Evolutionary conservation across 2,888 invertebrate genomes (phyloP), one percentile per base, ranked within the genome.

Genomic region (Zygogramma bicolorata): DNA sequence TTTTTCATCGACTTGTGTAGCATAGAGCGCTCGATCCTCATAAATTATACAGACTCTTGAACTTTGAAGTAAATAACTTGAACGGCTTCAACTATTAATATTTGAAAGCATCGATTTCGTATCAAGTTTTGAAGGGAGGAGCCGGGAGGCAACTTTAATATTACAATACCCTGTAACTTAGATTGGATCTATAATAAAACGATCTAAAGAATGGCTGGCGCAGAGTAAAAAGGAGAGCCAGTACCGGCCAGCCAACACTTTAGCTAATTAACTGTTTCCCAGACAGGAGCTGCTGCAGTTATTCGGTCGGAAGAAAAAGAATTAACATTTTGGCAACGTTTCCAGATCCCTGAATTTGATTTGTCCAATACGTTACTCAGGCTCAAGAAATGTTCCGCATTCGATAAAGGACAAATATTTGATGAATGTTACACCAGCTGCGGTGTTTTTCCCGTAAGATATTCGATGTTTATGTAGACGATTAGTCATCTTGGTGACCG

Each of bases 381-480:
- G n/a, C n/a, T n/a, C n/a, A 25, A 25, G 25, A 62, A 42, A 59
- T 60, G 71, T 68, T 72, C 65, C 65, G 31, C 42, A 46, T 49
- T 72, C 61, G 71, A 68, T 68, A 68, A 68, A 68, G 60, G 57
- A 68, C 68, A 72, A 72, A 72, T 72, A 68, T 72, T 72, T 68
- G 71, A 72, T 68, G 34, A 60, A 72, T 59, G 46, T 46, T 59
- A 46, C 58, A 62, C 63, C 68, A 65, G 66, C 67, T 68, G 67
- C 65, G 63, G 5, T 46, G 20, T 25, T 68, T 49, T 46, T 57
- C 22, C 5, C 40, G 63, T 58, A 34, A n/a, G 46, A 25, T n/a
- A 62, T 42, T 62, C 25, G 25, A 25, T 53, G 27, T 53, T 53
- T 27, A 27, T 53, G 27, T 27, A 15, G 27, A n/a, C 27, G 10